phyloP scores from a whole-genome alignment of 2,113 vertebrate genomes.

The Chaetodon trifascialis region DNA sequence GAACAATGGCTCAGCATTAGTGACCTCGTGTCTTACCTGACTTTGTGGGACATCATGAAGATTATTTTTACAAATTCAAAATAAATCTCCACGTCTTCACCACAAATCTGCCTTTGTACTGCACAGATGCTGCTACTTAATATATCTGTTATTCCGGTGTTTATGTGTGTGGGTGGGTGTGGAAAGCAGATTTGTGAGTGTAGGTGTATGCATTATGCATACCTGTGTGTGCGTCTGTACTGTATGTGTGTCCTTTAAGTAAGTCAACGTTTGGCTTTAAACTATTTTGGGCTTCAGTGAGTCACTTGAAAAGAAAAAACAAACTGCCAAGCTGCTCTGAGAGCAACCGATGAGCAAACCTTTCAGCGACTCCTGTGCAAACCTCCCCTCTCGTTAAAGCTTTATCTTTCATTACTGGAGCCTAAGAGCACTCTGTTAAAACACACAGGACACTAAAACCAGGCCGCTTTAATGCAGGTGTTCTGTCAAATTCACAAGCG shows the following conservation, averaged over 20 bases:
- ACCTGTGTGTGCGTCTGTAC: background rate
- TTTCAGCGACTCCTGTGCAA: slow-evolving; percentile 45
- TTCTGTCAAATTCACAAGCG: slow-evolving; percentile 42
- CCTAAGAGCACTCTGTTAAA: slow-evolving; percentile 56
- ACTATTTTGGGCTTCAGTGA: slow-evolving; percentile 45
- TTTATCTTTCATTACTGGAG: slow-evolving; percentile 43
- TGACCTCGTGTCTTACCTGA: background rate
- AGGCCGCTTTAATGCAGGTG: slow-evolving; percentile 48
- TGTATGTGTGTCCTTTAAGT: background rate
- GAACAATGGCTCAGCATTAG: background rate
- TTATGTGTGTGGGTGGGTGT: background rate
- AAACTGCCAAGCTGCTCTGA: slow-evolving; percentile 24
- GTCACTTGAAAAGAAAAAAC: slow-evolving; percentile 30
- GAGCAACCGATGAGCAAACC: slow-evolving; percentile 25
- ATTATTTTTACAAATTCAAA: background rate
- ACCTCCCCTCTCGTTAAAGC: slow-evolving; percentile 40
- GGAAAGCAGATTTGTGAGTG: background rate
- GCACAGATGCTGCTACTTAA: background rate
- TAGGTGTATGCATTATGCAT: background rate
- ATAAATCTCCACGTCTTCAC: background rate
- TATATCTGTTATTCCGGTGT: background rate
- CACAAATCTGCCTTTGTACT: background rate
- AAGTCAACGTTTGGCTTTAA: slow-evolving; percentile 5
- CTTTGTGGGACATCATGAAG: background rate
- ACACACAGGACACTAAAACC: slow-evolving; percentile 50